Base-by-base conservation (phyloP, 2,113 vertebrate genomes). In the Probosciger aterrimus region DNA sequence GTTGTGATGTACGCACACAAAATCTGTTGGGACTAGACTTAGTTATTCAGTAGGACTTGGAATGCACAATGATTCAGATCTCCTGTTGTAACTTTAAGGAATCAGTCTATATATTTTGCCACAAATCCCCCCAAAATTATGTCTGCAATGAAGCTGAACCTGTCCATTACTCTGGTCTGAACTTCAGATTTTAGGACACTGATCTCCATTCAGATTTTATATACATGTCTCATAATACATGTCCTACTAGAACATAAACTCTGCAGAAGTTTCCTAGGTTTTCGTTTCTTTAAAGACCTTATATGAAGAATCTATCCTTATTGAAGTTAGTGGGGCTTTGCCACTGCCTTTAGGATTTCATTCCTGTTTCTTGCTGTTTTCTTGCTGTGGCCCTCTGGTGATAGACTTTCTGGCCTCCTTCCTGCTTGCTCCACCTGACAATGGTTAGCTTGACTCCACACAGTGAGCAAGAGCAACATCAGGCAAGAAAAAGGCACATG, bases 21-120 rank as follows among this genome's bases (percentile, higher is more conserved):
- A 94, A 75, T 96, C 88, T 88, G 75, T 86, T 77, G 75, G 64
- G 70, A 82, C 68, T 53, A 88, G 82, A 88, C 68, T 86, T 65
- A 19, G 59, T 59, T 88, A 59, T 91, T 82, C 71, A 60, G 75
- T 59, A 68, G 63, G 64, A 68, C 49, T 68, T 90, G 80, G 82
- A 93, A 95, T 83, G 85, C 37, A 68, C 49, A 43, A 24, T 82
- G 68, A 90, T 77, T 93, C 76, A 77, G 5, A 93, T 74, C 39
- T 93, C 41, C 60, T 90, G 46, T 70, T 80, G 71, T 77, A 96
- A 37, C 41, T 63, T 77, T 75, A 49, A 92, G 46, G 63, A 86
- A 86, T 85, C 63, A 60, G 68, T 63, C 37, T 23, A 63, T 74
- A 35, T 93, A 80, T 86, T 90, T 88, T 68, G 37, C 79, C 52